Evolutionary conservation across 2,888 invertebrate genomes (phyloP).

Genomic region (Mechanitis messenoides): DNA sequence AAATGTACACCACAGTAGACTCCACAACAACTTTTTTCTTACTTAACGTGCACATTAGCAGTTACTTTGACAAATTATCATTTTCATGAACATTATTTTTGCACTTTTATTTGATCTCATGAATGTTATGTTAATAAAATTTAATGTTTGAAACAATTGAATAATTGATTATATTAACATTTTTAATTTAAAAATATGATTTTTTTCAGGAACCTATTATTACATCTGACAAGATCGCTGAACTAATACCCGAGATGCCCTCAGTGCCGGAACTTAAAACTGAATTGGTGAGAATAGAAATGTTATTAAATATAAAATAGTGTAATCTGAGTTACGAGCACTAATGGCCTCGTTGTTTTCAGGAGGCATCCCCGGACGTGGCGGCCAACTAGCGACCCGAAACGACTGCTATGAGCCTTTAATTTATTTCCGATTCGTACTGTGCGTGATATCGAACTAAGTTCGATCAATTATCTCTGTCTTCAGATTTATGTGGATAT

Average conservation of each 20-base stretch:
- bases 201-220: conserved; percentile 56
- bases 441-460: conserved; percentile 68
- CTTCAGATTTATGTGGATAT: conserved; percentile 58
- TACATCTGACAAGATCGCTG: conserved; percentile 61
- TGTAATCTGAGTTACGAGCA: neutral
- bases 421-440: conserved; percentile 67
- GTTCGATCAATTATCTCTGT: conserved; percentile 58
- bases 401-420: conserved; percentile 56
- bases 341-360: conserved; percentile 20
- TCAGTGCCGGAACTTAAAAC: conserved; percentile 63
- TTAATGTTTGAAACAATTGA: neutral
- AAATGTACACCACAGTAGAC: neutral
- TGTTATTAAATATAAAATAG: neutral
- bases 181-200: neutral
- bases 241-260: conserved; percentile 65
- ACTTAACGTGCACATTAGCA: neutral
- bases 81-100: too few relatives aligned
- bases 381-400: conserved; percentile 47
- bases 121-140: neutral
- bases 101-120: too few relatives aligned
- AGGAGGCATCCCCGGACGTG: conserved; percentile 56
- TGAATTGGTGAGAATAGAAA: conserved; percentile 50
- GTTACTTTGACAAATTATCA: neutral
- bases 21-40: too few relatives aligned
- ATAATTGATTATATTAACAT: neutral